Evolutionary conservation across 92 coral and sea anemone genomes (phyloP), one percentile per base, ranked within the genome.

Genomic region (Umimayanthus chanpuru): DNA sequence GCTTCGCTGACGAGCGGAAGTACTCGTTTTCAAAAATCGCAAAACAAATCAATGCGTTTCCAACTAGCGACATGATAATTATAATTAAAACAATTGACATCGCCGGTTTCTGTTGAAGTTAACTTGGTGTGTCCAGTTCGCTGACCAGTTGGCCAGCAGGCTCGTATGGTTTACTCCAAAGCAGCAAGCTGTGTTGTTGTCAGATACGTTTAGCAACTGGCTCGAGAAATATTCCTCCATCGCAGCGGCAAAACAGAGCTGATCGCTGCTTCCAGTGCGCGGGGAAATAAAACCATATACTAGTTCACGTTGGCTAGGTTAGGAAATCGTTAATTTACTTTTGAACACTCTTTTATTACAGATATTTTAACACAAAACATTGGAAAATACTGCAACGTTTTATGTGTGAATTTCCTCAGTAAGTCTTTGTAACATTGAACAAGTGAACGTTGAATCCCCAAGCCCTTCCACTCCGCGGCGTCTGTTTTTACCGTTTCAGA

Each of bases 41-140:
- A n/a, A 87, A 44, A 77, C 96, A 93, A 79, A 97, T 98, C 76
- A 97, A 81, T 39, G 88, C n/a, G 82, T 97, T 97, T 67, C 99
- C 99, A 18, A 95, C 81, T n/a, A 91, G 77, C 28, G 98, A 93
- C 29, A 81, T 87, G 14, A 94, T 41, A 29, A 92, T 87, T 29
- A 83, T 38, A 20, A 94, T 86, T 8, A 92, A 85, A n/a, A 92
- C 76, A 67, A 70, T 76, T 28, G 87, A 43, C 50, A 83, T 15
- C 32, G 53, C 20, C 39, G 66, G 47, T 28, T 44, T 20, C 29
- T 74, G 25, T 39, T 9, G 53, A 47, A n/a, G 21, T 58, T 61
- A 5, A 23, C 38, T 23, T 67, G 56, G 8, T 67, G 86, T 15
- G 77, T 58, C 36, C 10, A n/a, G 30, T 68, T 83, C 53, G 44